phyloP scores from a whole-genome alignment of 2,888 invertebrate genomes.

The Acanthococcus lagerstroemiae region DNA sequence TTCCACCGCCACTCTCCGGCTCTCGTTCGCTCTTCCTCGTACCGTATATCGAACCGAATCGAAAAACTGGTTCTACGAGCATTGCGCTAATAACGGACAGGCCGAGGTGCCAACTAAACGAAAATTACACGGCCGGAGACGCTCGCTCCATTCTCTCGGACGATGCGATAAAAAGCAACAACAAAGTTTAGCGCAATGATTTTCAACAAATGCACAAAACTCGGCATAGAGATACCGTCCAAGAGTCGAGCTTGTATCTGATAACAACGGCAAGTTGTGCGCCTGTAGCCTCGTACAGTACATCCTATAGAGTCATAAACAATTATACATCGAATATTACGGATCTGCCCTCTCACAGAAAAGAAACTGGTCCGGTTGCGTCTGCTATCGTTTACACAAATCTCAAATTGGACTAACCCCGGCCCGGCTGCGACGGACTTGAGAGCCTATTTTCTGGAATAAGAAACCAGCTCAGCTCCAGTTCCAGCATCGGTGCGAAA shows the following conservation, averaged over 20 bases:
- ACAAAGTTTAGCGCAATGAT: not conserved
- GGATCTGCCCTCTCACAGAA: no score
- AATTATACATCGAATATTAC: not conserved
- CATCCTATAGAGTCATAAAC: not conserved
- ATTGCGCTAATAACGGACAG: no score
- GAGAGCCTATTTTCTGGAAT: no score
- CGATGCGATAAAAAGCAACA: not conserved
- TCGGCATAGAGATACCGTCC: no score
- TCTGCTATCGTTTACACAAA: not conserved
- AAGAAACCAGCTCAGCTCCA: no score
- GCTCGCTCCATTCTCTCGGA: no score
- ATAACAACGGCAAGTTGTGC: not conserved
- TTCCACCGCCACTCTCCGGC: not conserved
- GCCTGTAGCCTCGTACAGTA: not conserved
- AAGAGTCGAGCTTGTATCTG: not conserved
- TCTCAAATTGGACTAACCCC: not conserved
- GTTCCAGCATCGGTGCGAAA: not conserved
- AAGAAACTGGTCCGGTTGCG: not conserved
- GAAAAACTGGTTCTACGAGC: slow-evolving; percentile 17
- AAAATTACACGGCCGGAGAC: no score
- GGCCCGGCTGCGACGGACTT: no score
- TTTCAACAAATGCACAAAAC: not conserved
- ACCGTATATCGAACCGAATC: not conserved
- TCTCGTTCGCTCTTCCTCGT: not conserved
- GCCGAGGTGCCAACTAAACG: no score